phyloP scores from a whole-genome alignment of 2,113 vertebrate species.

The Cercocebus atys region DNA sequence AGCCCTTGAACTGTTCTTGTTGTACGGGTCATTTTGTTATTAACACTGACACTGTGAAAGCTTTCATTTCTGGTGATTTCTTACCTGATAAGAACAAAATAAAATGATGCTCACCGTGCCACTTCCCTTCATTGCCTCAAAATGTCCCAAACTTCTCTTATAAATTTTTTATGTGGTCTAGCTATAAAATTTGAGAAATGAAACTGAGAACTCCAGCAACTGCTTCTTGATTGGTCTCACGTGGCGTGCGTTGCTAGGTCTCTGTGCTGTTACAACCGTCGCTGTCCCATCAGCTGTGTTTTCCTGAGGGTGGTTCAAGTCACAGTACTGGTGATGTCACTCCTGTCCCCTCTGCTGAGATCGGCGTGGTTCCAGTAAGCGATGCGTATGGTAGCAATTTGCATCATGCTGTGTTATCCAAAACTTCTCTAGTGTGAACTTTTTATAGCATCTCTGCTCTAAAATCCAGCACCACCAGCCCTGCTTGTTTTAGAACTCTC shows the following conservation, averaged over 20 bases:
- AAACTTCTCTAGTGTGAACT: not conserved
- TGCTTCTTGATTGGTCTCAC: not conserved
- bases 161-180: not conserved
- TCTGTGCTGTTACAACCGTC: not conserved
- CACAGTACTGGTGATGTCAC: not conserved
- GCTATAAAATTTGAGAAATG: slow-evolving; percentile 33
- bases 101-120: not conserved
- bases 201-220: not conserved
- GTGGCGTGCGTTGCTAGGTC: not conserved
- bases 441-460: not conserved
- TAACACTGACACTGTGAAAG: not conserved
- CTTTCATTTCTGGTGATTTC: slow-evolving; percentile 35
- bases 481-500: not conserved
- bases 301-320: slow-evolving; percentile 13
- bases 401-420: not conserved
- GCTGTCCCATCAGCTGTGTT: not conserved
- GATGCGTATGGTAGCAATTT: not conserved
- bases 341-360: not conserved
- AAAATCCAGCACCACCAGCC: not conserved
- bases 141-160: not conserved
- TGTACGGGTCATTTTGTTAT: not conserved
- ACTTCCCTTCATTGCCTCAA: not conserved
- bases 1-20: not conserved
- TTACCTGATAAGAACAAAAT: slow-evolving; percentile 11
- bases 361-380: not conserved